Conservation (phyloP, 2,113 vertebrate genomes). For the Burhinus bistriatus region DNA sequence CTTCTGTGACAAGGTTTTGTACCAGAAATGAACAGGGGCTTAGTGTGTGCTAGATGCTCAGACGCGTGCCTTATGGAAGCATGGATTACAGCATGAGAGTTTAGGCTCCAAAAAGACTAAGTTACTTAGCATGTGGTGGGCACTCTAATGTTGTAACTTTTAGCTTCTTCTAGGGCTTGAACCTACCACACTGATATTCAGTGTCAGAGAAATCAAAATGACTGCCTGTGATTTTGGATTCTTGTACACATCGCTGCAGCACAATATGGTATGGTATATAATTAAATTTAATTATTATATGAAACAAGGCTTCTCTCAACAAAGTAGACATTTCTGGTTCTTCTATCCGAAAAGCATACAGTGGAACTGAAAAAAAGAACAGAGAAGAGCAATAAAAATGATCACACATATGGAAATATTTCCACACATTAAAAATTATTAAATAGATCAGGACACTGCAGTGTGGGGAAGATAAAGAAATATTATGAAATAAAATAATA, state of each 20-base stretch:
- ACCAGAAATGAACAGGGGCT: background rate
- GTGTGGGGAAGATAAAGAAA: background rate
- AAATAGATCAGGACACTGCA: background rate
- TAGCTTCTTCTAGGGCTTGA: background rate
- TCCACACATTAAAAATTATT: background rate
- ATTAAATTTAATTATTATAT: constrained; percentile 72
- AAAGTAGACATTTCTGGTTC: background rate
- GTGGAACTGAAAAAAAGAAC: background rate
- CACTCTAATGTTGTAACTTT: background rate
- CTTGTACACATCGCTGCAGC: constrained; percentile 62
- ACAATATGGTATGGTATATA: constrained; percentile 61
- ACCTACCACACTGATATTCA: background rate
- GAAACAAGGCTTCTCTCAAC: constrained; percentile 57
- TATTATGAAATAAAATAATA: background rate
- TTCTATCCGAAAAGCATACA: background rate
- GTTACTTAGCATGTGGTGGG: background rate
- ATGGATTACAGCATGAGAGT: background rate
- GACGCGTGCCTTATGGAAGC: background rate
- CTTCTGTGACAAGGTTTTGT: background rate
- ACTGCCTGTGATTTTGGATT: constrained; percentile 64
- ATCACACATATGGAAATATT: background rate
- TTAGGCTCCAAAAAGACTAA: background rate
- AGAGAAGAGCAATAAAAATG: background rate
- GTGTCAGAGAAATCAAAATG: constrained; percentile 34
- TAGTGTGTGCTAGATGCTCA: background rate